A percentile compares a stretch with the other conserved stretches of the same genome.
phyloP scores from a whole-genome alignment of 2,113 vertebrate genomes.

The Mobula birostris region DNA sequence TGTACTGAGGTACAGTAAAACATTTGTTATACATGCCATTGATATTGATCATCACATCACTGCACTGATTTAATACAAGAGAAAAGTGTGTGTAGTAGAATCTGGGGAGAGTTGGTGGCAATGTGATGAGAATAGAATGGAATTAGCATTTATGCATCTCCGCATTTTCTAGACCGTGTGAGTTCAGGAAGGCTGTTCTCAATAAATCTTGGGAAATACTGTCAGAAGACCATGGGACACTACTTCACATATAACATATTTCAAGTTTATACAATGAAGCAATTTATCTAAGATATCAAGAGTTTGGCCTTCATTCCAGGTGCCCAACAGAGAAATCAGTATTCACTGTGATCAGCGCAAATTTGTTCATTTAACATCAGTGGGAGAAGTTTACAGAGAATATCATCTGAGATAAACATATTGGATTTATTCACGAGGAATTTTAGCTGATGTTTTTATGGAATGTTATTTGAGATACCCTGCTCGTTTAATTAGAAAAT shows the following conservation, averaged over 20 bases:
- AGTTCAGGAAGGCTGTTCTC: neutral
- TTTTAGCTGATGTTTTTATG: neutral
- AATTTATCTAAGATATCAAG: neutral
- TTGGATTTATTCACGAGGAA: neutral
- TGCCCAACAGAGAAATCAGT: neutral
- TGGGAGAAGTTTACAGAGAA: neutral
- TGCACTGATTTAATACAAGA: too few relatives aligned
- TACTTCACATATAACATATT: neutral
- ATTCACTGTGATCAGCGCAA: neutral
- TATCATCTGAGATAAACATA: neutral
- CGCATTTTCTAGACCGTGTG: neutral
- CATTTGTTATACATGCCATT: too few relatives aligned
- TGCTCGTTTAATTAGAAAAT: neutral
- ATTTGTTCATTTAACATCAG: neutral
- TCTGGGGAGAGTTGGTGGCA: too few relatives aligned
- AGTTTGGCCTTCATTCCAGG: neutral
- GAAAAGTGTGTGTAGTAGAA: too few relatives aligned
- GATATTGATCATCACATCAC: too few relatives aligned
- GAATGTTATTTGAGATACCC: neutral
- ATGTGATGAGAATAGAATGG: too few relatives aligned
- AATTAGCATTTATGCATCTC: neutral
- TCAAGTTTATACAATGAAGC: neutral
- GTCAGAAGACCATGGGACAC: neutral
- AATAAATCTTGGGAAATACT: neutral
- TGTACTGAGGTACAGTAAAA: too few relatives aligned